A percentile compares a stretch with the other conserved stretches of the same genome.
Evolutionary conservation across 2,113 vertebrate species (phyloP).

Genomic region (Bos taurus): ARS-UCD2.0 NC_037332.1:54821501-54822000

Average conservation of each 20-base stretch:
- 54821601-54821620: not conserved
- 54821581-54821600: not conserved
- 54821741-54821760: not conserved
- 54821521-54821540: no score
- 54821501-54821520: no score
- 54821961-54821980: slow-evolving; percentile 51
- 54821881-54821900: not conserved
- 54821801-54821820: not conserved
- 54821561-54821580: not conserved
- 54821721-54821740: not conserved
- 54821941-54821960: slow-evolving; percentile 10
- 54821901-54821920: not conserved
- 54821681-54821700: not conserved
- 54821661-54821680: not conserved
- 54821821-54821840: not conserved
- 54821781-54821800: not conserved
- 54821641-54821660: not conserved
- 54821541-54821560: no score
- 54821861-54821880: not conserved
- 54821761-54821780: not conserved
- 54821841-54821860: not conserved
- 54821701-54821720: not conserved
- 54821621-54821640: not conserved
- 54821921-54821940: not conserved
- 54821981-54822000: slow-evolving; percentile 18